These are phyloP conservation scores for Papilio aristodemus DNA, from an alignment of 1,140 invertebrate genomes.

Conservation along the genomic window DNA sequence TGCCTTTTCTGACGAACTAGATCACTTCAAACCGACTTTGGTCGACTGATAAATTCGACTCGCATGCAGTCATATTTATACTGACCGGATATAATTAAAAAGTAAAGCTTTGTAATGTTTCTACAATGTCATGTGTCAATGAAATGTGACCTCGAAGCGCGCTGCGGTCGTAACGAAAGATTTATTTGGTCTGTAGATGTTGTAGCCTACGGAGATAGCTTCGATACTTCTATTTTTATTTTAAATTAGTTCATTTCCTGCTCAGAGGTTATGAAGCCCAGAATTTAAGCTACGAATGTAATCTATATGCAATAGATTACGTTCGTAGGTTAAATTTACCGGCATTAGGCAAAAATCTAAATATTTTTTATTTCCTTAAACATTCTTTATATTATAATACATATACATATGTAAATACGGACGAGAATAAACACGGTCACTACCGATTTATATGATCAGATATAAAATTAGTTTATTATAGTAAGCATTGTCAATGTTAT, in stretches of 20 bases:
- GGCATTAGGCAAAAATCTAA: no score
- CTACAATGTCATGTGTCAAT: slow-evolving; percentile 77
- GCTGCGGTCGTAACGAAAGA: slow-evolving; percentile 65
- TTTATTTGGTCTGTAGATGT: slow-evolving; percentile 61
- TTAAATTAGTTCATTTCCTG: not conserved
- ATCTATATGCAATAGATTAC: no score
- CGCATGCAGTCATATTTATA: slow-evolving; percentile 69
- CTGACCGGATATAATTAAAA: slow-evolving; percentile 73
- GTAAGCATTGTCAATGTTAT: no score
- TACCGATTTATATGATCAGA: no score
- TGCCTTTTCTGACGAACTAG: slow-evolving; percentile 58
- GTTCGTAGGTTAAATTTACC: no score
- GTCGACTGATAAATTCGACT: slow-evolving; percentile 66
- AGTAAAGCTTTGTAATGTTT: slow-evolving; percentile 60
- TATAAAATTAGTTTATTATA: no score
- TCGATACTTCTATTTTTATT: not conserved
- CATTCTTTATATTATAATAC: no score
- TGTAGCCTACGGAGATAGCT: slow-evolving; percentile 40
- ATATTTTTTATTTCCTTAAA: no score
- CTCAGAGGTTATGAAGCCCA: not conserved
- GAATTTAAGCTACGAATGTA: no score
- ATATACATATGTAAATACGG: no score
- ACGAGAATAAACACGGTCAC: no score
- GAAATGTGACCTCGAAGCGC: slow-evolving; percentile 65
- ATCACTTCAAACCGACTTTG: slow-evolving; percentile 68